Base-by-base conservation (phyloP, 2,888 invertebrate species). In the Platypus cylindrus region DNA sequence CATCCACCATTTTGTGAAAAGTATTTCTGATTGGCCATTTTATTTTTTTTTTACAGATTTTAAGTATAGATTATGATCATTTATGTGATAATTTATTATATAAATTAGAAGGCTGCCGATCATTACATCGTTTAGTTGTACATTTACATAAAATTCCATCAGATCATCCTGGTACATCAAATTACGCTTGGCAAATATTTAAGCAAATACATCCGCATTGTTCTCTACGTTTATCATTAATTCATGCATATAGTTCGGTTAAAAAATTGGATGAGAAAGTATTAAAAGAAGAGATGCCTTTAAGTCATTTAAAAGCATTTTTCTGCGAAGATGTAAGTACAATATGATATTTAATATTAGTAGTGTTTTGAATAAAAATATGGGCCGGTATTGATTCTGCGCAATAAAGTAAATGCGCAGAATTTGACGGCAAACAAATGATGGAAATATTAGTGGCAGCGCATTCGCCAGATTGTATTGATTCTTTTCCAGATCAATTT, bases 241-340 rank as follows among this genome's bases (percentile, higher is more conserved):
- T 82, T 43, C 79, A 81, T 56, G 78, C 80, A 17, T 74, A 73
- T 45, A 71, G 73, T 48, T 78, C 77, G 30, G 71, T 78, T 12
- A 64, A 66, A 44, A 63, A 68, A 39, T 59, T 81, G 44, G 68
- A 78, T 38, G 58, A 65, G 28, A 65, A 71, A 41, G 75, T 83
- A 45, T 59, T 83, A 32, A 70, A 70, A 45, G 70, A 70, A 27
- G 66, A 71, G 36, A 78, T 83, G 78, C 82, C 81, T 12, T 63
- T 83, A 14, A 72, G 77, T 14, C 78, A 79, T 56, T 66, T 82
- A 32, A 73, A 78, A 52, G 75, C 77, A 35, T 69, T 81, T 46
- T 83, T 82, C 61, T 81, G 81, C 57, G 75, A 77, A 58, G 63
- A 66, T 54, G 70, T 71, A 58, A 60, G 63, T 56, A 24, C 9